These are phyloP conservation scores for Megamerina dolium DNA, from an alignment of 2,888 invertebrate genomes.

Conservation along the genomic window DNA sequence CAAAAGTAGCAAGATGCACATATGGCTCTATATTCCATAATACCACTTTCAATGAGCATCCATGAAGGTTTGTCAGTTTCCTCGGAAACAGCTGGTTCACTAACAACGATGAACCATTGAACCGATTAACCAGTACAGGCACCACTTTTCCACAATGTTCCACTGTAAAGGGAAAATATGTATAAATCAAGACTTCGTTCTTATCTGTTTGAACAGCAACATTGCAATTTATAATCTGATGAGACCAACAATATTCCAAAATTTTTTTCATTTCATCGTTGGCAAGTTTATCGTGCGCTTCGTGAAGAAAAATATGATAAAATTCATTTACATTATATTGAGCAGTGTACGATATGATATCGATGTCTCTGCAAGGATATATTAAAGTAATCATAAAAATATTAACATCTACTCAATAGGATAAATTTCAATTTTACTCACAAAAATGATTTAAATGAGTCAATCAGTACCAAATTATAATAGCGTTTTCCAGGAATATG, in stretches of 20 bases:
- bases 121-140: conserved; percentile 24
- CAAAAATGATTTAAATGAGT: conserved; percentile 32
- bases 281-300: conserved; percentile 19
- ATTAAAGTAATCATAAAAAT: not conserved
- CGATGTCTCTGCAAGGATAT: conserved; percentile 22
- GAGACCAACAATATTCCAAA: conserved; percentile 34
- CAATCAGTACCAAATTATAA: conserved; percentile 19
- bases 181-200: conserved; percentile 31
- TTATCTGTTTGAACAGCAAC: conserved; percentile 29
- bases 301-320: conserved; percentile 34
- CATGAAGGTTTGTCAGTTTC: conserved; percentile 26
- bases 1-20: not conserved
- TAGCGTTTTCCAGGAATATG: not conserved
- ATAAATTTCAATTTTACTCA: conserved; percentile 15
- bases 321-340: conserved; percentile 32
- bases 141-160: conserved; percentile 19
- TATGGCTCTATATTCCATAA: conserved; percentile 17
- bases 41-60: conserved; percentile 19
- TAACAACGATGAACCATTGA: conserved; percentile 18
- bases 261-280: conserved; percentile 28
- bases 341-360: conserved; percentile 26
- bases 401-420: not conserved
- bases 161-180: conserved; percentile 31
- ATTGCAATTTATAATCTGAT: conserved; percentile 35
- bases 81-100: conserved; percentile 24